Base-by-base conservation (phyloP, 2,888 invertebrate genomes). In the Iphiclides podalirius region DNA sequence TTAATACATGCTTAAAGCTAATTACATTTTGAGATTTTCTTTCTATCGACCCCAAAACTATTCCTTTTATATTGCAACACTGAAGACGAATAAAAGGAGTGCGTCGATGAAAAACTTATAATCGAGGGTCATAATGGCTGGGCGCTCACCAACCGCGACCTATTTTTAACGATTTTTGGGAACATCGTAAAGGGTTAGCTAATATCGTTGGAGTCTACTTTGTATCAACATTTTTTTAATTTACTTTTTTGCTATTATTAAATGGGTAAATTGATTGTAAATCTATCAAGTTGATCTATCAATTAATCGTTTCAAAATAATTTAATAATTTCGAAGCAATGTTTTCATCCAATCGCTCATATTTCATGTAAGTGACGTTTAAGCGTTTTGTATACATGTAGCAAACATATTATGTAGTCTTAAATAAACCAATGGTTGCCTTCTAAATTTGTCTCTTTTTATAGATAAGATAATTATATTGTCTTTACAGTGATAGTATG, bases 131-230 rank as follows among this genome's bases (percentile, higher is more conserved):
- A 61, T 80, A 82, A 84, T 75, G 80, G 76, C 74, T 73, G 60
- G 48, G 54, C 58, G 70, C 67, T 72, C 85, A 81, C 85, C 84
- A 81, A 79, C 78, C 70, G 72, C 74, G 81, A 77, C 79, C 84
- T 81, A 87, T 87, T 88, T 88, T 88, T 87, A 85, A 87, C 83
- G 77, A 87, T 88, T 87, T 88, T 87, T 83, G 80, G 77, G 70
- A 70, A 72, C 67, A 64, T 61, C 60, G 55, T 65, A 65, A 79
- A 81, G 84, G 85, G 86, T 83, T 82, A 1, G 45, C 8, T 50
- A 36, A 46, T 23, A 45, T 26, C 4, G 0, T 9, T n/a, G 49
- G 44, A 49, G 39, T 15, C 1, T 3, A 16, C 26, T 45, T 43
- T 14, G 43, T 23, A 12, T 2, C 14, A 14, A 15, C 2, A 13